Percentiles rank a stretch among this genome's conserved stretches.
These are phyloP conservation scores for Tragopan temminckii DNA, from an alignment of 2,797 vertebrate genomes.

Conservation along the genomic window DNA sequence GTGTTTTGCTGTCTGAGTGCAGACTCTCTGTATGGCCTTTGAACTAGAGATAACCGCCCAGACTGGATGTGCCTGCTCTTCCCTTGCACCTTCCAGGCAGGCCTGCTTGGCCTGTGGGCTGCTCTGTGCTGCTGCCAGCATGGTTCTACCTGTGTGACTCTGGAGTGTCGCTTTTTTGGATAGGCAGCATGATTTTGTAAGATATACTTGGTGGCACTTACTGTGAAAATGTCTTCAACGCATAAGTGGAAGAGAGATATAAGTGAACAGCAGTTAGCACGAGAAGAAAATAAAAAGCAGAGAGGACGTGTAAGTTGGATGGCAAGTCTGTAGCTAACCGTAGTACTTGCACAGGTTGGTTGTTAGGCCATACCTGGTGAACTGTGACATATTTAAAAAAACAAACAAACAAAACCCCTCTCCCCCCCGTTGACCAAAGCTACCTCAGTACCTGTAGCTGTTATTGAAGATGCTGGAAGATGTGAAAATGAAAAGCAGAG, in stretches of 20 bases:
- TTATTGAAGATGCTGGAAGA: background rate
- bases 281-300: background rate
- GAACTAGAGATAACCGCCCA: background rate
- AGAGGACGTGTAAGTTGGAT: rapidly evolving
- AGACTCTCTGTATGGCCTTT: rapidly evolving
- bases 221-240: background rate
- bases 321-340: background rate
- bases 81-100: rapidly evolving
- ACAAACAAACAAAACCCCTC: background rate
- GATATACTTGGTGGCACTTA: background rate
- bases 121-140: background rate
- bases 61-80: background rate
- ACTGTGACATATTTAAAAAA: background rate
- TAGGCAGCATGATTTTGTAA: background rate
- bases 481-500: background rate
- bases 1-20: background rate
- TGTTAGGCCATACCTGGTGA: background rate
- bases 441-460: background rate
- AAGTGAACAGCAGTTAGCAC: background rate
- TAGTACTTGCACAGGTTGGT: background rate
- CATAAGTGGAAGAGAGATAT: background rate
- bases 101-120: background rate
- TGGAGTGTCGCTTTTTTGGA: rapidly evolving
- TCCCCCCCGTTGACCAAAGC: background rate
- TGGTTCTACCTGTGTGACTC: background rate